phyloP scores from a whole-genome alignment of 2,797 vertebrate species.

The Helicolenus hilgendorfi region DNA sequence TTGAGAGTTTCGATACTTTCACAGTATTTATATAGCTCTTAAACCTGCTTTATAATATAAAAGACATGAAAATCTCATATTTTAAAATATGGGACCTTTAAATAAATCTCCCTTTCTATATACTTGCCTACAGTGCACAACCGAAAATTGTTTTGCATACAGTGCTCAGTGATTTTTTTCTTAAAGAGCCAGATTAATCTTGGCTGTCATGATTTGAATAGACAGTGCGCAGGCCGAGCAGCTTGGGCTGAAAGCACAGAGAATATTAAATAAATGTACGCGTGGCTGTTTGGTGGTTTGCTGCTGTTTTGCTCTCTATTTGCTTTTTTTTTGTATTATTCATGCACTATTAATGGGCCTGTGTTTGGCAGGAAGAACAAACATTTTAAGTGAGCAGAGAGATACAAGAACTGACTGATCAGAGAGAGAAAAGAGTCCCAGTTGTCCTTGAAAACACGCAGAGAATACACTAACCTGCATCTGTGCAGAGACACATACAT shows the following conservation, averaged over 20 bases:
- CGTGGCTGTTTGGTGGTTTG: constrained; percentile 60
- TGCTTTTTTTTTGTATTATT: constrained; percentile 42
- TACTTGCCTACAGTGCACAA: not conserved
- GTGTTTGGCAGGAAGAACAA: constrained; percentile 80
- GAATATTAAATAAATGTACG: constrained; percentile 79
- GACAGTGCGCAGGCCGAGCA: constrained; percentile 55
- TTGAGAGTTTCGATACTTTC: accelerated
- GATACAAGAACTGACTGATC: constrained; percentile 70
- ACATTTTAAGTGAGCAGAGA: constrained; percentile 74
- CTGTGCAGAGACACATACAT: not conserved
- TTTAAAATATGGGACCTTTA: not conserved
- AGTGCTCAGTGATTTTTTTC: constrained; percentile 50
- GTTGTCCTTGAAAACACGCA: constrained; percentile 54
- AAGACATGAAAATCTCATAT: not conserved
- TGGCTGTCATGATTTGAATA: constrained; percentile 70
- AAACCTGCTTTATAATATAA: not conserved
- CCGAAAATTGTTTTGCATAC: constrained; percentile 57
- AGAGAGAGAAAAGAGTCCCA: constrained; percentile 34
- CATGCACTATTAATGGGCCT: constrained; percentile 80
- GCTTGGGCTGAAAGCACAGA: constrained; percentile 73
- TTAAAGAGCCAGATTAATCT: constrained; percentile 78
- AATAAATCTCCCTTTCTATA: not conserved
- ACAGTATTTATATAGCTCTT: not conserved
- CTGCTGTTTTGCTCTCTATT: constrained; percentile 73
- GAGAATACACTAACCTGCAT: constrained; percentile 26